These are phyloP conservation scores for Galaxea fascicularis DNA, from an alignment of 92 coral and sea anemone species.

Conservation along the genomic window DNA sequence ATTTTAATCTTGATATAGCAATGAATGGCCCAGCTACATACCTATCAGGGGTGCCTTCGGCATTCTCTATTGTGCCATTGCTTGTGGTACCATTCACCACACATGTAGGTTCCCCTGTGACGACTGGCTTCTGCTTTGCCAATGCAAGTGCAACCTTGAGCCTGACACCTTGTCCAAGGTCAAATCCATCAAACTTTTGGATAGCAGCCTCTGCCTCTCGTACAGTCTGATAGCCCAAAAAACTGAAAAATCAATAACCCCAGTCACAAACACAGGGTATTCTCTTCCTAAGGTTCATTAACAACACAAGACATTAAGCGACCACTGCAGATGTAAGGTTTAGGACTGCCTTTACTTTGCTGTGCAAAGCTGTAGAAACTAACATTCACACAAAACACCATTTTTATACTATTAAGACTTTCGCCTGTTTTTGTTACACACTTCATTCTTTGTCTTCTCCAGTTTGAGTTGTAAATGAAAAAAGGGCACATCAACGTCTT, in stretches of 20 bases:
- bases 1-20: neutral
- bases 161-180: slow-evolving; percentile 65
- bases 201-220: slow-evolving; percentile 83
- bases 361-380: too few species aligned
- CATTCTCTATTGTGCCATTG: neutral
- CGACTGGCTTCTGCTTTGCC: slow-evolving; percentile 36
- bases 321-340: too few species aligned
- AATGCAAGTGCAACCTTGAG: slow-evolving; percentile 71
- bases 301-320: too few species aligned
- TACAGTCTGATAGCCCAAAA: slow-evolving; percentile 73
- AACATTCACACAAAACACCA: too few species aligned
- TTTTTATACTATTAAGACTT: too few species aligned
- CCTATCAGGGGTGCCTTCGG: slow-evolving; percentile 4
- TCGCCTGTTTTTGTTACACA: too few species aligned
- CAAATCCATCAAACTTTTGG: slow-evolving; percentile 79
- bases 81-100: neutral
- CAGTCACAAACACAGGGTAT: neutral
- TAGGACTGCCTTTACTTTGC: too few species aligned
- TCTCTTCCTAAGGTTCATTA: too few species aligned
- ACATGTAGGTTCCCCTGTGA: neutral
- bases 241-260: slow-evolving; percentile 44
- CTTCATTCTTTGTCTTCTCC: too few species aligned
- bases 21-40: neutral
- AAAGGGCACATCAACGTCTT: too few species aligned
- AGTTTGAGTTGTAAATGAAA: too few species aligned